phyloP scores from a whole-genome alignment of 2,797 vertebrate species.

The Adelosebastes latens region DNA sequence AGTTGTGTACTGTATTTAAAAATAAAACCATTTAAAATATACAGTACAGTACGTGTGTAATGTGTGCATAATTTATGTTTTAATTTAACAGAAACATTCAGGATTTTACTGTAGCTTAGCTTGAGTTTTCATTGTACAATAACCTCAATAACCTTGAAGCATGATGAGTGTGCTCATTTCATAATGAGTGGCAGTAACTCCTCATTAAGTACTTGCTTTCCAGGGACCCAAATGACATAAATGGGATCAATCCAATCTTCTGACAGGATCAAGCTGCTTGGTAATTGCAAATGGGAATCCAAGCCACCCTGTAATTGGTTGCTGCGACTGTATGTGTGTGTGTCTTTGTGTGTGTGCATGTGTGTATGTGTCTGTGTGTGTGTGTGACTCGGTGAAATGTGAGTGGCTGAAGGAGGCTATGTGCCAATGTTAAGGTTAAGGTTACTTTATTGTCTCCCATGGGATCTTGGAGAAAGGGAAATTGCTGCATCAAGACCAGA shows the following conservation, averaged over 20 bases:
- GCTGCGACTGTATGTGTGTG: constrained; percentile 2
- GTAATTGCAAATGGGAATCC: constrained; percentile 75
- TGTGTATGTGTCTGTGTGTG: neutral
- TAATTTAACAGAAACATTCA: neutral
- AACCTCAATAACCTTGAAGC: constrained; percentile 61
- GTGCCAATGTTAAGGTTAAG: neutral
- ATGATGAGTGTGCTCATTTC: constrained; percentile 63
- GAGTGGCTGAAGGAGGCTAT: neutral
- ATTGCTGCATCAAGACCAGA: neutral
- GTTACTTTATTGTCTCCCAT: neutral
- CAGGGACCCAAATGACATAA: constrained; percentile 72
- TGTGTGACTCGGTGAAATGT: neutral
- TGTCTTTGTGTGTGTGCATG: neutral
- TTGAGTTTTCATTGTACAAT: neutral
- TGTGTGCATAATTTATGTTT: neutral
- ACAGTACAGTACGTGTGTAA: neutral
- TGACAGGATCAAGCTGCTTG: constrained; percentile 72
- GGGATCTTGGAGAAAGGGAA: neutral
- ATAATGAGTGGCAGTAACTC: constrained; percentile 65
- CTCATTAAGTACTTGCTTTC: constrained; percentile 74
- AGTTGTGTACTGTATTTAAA: neutral
- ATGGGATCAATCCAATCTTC: constrained; percentile 78
- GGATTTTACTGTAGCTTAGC: neutral
- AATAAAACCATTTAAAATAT: neutral
- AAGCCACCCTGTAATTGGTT: constrained; percentile 57